These are phyloP conservation scores for Aphidius colemani DNA, from an alignment of 2,888 invertebrate species.

Conservation along the genomic window DNA sequence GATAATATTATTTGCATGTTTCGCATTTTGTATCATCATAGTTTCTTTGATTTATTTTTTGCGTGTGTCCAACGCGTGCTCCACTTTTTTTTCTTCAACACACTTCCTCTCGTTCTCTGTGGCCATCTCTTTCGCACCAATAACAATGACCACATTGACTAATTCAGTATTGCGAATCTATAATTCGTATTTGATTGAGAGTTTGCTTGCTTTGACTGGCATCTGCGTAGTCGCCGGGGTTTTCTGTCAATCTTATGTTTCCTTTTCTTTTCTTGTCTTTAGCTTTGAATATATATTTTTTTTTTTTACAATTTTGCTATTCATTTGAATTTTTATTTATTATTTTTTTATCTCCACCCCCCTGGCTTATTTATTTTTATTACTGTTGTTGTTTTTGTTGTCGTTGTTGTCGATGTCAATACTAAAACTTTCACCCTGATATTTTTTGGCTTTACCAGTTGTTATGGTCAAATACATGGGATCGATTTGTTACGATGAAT, in stretches of 20 bases:
- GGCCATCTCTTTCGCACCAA: constrained; percentile 33
- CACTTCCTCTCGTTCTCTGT: constrained; percentile 32
- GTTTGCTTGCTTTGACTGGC: constrained; percentile 32
- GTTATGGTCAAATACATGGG: constrained; percentile 17
- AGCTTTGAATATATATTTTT: no score
- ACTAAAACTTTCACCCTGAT: constrained; percentile 24
- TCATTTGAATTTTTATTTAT: constrained; percentile 4
- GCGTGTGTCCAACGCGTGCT: constrained; percentile 26
- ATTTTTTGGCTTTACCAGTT: constrained; percentile 18
- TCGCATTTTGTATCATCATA: constrained; percentile 13
- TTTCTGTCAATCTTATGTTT: constrained; percentile 15
- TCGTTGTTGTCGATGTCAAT: neutral
- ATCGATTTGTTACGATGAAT: constrained; percentile 21
- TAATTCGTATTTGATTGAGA: constrained; percentile 51
- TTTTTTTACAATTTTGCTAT: neutral
- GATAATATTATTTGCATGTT: constrained; percentile 7
- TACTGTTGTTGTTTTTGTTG: no score
- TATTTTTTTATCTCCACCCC: neutral
- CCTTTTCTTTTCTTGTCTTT: neutral
- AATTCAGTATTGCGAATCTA: constrained; percentile 51
- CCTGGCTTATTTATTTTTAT: constrained; percentile 4
- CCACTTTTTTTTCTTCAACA: constrained; percentile 10
- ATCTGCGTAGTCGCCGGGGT: constrained; percentile 43
- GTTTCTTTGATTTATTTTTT: constrained; percentile 16
- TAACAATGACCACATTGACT: constrained; percentile 35